These are phyloP conservation scores for Aphelinus atriplicis DNA, from an alignment of 1,140 invertebrate species.

Conservation along the genomic window DNA sequence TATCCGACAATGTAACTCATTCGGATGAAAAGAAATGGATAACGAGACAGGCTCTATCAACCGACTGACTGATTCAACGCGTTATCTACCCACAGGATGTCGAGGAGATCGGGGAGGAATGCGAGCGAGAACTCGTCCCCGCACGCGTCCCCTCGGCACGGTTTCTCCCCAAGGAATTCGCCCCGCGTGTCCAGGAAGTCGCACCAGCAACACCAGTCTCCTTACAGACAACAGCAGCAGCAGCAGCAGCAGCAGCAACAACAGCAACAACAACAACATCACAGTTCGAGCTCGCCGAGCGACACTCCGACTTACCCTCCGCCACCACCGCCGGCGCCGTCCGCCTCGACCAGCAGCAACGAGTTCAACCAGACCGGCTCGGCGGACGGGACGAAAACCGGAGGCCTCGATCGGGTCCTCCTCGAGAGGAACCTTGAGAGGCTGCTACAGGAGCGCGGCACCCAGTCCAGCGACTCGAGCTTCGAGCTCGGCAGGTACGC, in stretches of 20 bases:
- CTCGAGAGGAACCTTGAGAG: conserved; percentile 71
- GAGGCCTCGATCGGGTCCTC: conserved; percentile 69
- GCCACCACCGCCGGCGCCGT: conserved; percentile 43
- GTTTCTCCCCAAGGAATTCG: conserved; percentile 58
- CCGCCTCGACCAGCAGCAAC: conserved; percentile 16
- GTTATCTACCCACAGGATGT: conserved; percentile 40
- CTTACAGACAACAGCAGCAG: conserved; percentile 48
- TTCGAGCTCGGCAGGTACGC: conserved; percentile 59
- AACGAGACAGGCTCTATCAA: no score
- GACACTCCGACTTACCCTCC: conserved; percentile 55
- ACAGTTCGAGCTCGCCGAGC: conserved; percentile 54
- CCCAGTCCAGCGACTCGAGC: conserved; percentile 54
- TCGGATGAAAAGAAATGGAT: no score
- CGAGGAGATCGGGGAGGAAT: conserved; percentile 50
- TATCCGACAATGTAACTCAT: no score
- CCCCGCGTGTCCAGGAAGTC: conserved; percentile 60
- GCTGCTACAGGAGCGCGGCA: conserved; percentile 62
- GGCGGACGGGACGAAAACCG: conserved; percentile 51
- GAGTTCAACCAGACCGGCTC: conserved; percentile 28
- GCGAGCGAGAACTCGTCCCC: conserved; percentile 59
- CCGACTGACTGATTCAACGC: no score
- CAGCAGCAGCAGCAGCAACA: conserved; percentile 56
- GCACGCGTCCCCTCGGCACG: conserved; percentile 56
- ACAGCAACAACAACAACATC: not conserved
- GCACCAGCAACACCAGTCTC: conserved; percentile 33